Percentiles rank a stretch among this genome's conserved stretches.
These are phyloP conservation scores for Betta splendens DNA, from an alignment of 2,797 vertebrate genomes.

Conservation along the genomic window DNA sequence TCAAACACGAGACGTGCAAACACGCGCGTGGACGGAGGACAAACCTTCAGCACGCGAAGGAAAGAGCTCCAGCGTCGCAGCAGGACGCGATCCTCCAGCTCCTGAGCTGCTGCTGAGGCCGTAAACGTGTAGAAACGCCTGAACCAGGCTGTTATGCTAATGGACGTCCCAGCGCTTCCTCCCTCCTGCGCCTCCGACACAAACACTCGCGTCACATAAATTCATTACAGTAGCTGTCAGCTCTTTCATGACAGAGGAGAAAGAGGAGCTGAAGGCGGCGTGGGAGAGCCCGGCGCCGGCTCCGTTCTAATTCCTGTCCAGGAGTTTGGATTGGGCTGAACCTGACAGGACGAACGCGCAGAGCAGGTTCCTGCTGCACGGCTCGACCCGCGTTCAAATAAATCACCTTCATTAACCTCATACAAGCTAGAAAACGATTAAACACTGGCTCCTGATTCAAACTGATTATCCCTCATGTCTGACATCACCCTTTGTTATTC, in stretches of 20 bases:
- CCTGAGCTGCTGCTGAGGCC: neutral
- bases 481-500: no score
- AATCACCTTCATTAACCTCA: no score
- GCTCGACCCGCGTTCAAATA: no score
- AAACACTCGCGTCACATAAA: constrained; percentile 16
- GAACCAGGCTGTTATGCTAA: constrained; percentile 1
- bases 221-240: constrained; percentile 9
- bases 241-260: neutral
- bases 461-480: no score
- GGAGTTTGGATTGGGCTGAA: neutral
- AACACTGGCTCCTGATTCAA: no score
- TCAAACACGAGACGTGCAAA: constrained; percentile 41
- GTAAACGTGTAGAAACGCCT: constrained; percentile 6
- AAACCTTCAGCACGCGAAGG: constrained; percentile 55
- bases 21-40: constrained; percentile 24
- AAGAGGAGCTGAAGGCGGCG: neutral
- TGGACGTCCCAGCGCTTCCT: neutral
- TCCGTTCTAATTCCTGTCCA: neutral
- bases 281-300: neutral
- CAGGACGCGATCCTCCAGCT: constrained; percentile 1
- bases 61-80: constrained; percentile 21
- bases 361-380: no score
- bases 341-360: neutral
- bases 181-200: constrained; percentile 16
- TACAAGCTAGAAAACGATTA: no score